Base-by-base conservation (phyloP, 2,113 vertebrate genomes). In the Bothrops jararaca region DNA sequence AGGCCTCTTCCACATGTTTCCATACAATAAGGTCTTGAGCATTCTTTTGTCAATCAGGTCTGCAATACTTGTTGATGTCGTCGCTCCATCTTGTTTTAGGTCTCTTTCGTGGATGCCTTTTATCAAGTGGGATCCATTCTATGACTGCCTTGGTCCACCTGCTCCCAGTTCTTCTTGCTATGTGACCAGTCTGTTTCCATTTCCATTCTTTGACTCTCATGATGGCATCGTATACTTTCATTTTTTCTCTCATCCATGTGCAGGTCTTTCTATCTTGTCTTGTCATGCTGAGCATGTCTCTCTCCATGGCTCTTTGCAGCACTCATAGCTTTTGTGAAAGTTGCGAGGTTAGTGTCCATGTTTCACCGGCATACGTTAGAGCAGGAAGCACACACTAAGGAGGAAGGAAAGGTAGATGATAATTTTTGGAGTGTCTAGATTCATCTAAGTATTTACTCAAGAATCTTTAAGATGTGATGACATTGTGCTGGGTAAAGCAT, bases 201-300 rank as follows among this genome's bases (percentile, higher is more conserved):
- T 64, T 12, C 60, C 11, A 64, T 64, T n/a, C 26, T 64, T 64
- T 29, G 12, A 64, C 60, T 64, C 10, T 64, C 11, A 13, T n/a
- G 11, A 64, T 13, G 0, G 2, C n/a, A n/a, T n/a, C 4, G 29
- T 64, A 29, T 5, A n/a, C 11, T 64, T 13, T 26, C 0, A 1
- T 64, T 64, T 64, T 26, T n/a, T 64, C 60, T 64, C 26, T 64
- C 4, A 64, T 64, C 60, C 29, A 64, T n/a, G 60, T 64, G 26
- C 26, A 64, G 29, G 11, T 13, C 60, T n/a, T 64, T 64, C 60
- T 64, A 5, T 64, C 29, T 69, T n/a, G 12, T 13, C 60, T 64
- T 64, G 11, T 64, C 11, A 13, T n/a, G 29, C 11, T 13, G 29
- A n/a, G 26, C 13, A n/a, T 13, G 4, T 5, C 4, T n/a, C 60